phyloP scores from a whole-genome alignment of 1,140 invertebrate species.

The Drosophila biarmipes region DNA sequence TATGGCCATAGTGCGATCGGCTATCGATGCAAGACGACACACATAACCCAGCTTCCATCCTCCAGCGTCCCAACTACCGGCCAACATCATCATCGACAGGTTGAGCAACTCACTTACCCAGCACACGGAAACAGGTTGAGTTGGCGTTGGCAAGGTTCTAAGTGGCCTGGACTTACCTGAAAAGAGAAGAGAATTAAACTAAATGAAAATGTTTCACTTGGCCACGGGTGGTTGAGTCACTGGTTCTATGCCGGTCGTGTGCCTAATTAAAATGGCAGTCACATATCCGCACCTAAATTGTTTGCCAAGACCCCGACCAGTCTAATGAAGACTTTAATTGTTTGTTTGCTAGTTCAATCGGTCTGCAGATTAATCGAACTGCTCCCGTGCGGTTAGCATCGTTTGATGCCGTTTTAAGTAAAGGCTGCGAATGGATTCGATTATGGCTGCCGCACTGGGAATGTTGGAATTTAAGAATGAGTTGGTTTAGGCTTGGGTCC shows the following conservation, averaged over 20 bases:
- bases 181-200: conserved; percentile 56
- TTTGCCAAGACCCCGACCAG: conserved; percentile 36
- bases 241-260: conserved; percentile 26
- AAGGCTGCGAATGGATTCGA: conserved; percentile 28
- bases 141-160: conserved; percentile 25
- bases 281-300: conserved; percentile 67
- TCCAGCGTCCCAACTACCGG: conserved; percentile 14
- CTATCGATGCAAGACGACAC: conserved; percentile 57
- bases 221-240: conserved; percentile 50
- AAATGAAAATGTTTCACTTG: conserved; percentile 61
- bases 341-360: conserved; percentile 36
- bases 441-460: conserved; percentile 39
- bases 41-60: conserved; percentile 43
- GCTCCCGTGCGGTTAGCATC: conserved; percentile 38
- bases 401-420: conserved; percentile 65
- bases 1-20: conserved; percentile 60
- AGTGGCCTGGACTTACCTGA: conserved; percentile 57
- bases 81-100: conserved; percentile 67
- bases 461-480: conserved; percentile 36
- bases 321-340: conserved; percentile 77
- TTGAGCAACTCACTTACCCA: conserved; percentile 64
- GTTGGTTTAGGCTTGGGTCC: conserved; percentile 28
- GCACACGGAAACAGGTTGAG: conserved; percentile 56
- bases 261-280: conserved; percentile 67
- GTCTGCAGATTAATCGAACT: conserved; percentile 40